Base-by-base conservation (phyloP, 1,140 invertebrate species). In the Drosophila sproati region DNA sequence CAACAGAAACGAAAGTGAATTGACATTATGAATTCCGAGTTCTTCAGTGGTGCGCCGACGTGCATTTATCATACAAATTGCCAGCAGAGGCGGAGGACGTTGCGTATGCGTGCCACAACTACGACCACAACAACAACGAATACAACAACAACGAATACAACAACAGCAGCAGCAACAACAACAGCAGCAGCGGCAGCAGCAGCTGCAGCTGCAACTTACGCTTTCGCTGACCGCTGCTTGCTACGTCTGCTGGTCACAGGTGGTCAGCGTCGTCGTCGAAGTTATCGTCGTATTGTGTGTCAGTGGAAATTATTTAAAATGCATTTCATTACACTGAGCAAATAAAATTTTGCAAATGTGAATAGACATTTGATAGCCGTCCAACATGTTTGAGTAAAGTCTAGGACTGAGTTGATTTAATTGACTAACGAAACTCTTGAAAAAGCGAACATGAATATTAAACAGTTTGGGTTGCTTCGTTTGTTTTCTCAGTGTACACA, bases 11-110 rank as follows among this genome's bases (percentile, higher is more conserved):
- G 61, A 78, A 81, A 81, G 74, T 78, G 78, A 81, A 88, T 88
- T 88, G 81, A 64, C 61, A 89, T 88, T 89, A 88, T 89, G 85
- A 80, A 85, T 71, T 68, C 68, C 69, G 72, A 74, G 61, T 55
- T 63, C n/a, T 68, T 20, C 32, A 32, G 41, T 31, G 62, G n/a
- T 12, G 3, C 48, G 3, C 6, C 61, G 63, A 35, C 57, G 29
- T 73, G 68, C 68, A 48, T 71, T 47, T 71, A 71, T 54, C 68
- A 71, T 54, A 56, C 32, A 29, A 71, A 71, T 34, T 71, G 68
- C 68, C 68, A 56, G 28, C 32, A 60, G 4, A 32, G 43, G 51
- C 43, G 50, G 4, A 55, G 50, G 4, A 55, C 60, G 12, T 41
- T 60, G 51, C 68, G 68, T 56, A 43, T 70, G 37, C 48, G 59